Percentiles rank a stretch among this genome's conserved stretches.
These are phyloP conservation scores for Drosophila mimica DNA, from an alignment of 2,888 invertebrate species.

Conservation along the genomic window DNA sequence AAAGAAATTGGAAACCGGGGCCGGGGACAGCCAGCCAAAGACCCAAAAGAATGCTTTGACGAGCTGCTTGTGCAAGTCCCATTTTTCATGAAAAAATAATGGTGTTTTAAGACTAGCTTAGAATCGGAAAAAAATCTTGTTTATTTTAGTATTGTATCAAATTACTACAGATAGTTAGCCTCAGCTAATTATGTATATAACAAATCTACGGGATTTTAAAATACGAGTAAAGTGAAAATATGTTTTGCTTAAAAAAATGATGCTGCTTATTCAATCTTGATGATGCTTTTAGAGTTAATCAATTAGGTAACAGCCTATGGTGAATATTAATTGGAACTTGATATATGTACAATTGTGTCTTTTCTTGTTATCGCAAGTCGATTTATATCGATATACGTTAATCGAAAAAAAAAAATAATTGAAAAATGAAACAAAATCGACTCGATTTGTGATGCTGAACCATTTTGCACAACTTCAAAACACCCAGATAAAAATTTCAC, in stretches of 20 bases:
- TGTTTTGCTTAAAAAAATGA: background rate
- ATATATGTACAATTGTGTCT: background rate
- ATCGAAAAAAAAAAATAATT: no score
- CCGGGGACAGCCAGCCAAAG: constrained; percentile 2
- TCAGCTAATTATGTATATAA: background rate
- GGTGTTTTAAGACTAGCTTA: background rate
- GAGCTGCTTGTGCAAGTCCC: constrained; percentile 46
- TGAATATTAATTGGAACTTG: background rate
- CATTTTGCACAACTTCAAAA: background rate
- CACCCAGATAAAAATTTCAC: background rate
- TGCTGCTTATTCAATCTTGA: background rate
- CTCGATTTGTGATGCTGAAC: background rate
- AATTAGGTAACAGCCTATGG: background rate
- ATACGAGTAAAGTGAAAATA: no score
- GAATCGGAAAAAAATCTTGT: background rate
- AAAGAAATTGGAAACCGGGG: background rate
- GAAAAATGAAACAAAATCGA: no score
- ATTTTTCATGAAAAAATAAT: background rate
- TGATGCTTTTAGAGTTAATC: background rate
- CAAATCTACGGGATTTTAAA: background rate
- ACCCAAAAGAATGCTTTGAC: constrained; percentile 28
- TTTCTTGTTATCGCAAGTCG: background rate
- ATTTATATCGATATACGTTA: background rate
- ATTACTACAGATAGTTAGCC: background rate
- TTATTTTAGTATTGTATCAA: constrained; percentile 1